Evolutionary conservation across 2,113 vertebrate species (phyloP).

Genomic region (Hippopotamus amphibius): DNA sequence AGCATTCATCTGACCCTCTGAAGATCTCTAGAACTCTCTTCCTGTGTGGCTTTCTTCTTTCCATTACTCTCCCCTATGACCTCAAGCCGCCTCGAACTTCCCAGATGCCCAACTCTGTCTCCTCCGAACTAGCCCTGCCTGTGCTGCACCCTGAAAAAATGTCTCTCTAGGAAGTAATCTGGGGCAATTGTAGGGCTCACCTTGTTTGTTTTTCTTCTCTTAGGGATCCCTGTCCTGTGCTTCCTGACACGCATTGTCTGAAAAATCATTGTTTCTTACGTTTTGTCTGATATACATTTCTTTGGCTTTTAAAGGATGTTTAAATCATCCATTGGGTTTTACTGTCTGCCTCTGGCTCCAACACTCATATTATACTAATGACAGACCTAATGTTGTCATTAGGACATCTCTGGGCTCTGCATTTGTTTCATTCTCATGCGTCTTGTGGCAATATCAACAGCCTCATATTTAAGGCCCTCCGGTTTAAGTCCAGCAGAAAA

Average conservation of each 20-base stretch:
- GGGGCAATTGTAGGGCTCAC: background rate
- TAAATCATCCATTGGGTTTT: background rate
- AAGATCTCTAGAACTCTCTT: background rate
- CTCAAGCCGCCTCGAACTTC: background rate
- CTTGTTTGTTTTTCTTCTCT: background rate
- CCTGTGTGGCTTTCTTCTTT: background rate
- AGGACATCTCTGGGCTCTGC: background rate
- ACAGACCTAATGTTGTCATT: too few relatives aligned
- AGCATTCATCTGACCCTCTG: background rate
- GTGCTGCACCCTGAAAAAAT: background rate
- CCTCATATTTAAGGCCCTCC: background rate
- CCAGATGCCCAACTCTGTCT: background rate
- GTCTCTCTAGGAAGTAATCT: background rate
- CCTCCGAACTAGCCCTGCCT: background rate
- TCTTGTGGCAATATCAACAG: background rate
- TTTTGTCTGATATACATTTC: background rate
- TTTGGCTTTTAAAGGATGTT: background rate
- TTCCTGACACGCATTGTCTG: background rate
- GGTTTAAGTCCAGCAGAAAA: background rate
- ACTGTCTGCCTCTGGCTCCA: background rate
- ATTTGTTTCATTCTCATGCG: background rate
- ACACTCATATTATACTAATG: background rate
- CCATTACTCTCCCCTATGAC: background rate
- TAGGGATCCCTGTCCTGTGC: background rate
- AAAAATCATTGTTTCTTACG: background rate